Evolutionary conservation across 2,888 invertebrate genomes (phyloP), one percentile per base, ranked within the genome.

Genomic region (Beris chalybata): DNA sequence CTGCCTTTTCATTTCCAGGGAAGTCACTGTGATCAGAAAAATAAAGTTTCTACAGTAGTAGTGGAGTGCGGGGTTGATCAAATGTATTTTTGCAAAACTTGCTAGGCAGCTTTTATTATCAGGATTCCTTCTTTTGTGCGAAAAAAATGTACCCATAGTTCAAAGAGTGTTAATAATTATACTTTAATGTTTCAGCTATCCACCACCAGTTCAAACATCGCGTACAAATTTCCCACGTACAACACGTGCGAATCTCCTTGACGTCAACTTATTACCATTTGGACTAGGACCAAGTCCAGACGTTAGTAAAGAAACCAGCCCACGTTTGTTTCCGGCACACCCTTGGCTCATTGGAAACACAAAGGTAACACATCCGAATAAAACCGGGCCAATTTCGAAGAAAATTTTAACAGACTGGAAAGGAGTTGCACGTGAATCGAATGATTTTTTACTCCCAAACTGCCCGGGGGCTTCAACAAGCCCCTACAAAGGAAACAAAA

Each of bases 381-480:
- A 58, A 45, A 48, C 47, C 4, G 67, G 61, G 4, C 65, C 59
- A 6, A 66, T 67, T 61, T 56, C 66, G 7, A 67, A 66, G 13
- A 70, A 66, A 56, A 61, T 52, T 5, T 50, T 71, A 22, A 71
- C 70, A 6, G 71, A 72, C 59, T 72, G 72, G 71, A 71, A 70
- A 43, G 66, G 66, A 13, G 67, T 71, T 9, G 64, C 70, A 22
- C 64, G 66, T 29, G 67, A 70, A 43, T 64, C 58, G 9, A 65
- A 57, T 66, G 70, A 71, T 66, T 69, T 70, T 63, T 64, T 71
- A 52, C 67, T 70, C 53, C 71, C 72, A 66, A 71, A 70, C 64
- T 72, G 69, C 64, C 69, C 71, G 29, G 71, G 71, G 55, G 54
- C 67, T 31, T 64, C 66, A 48, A 69, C 69, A 65, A 68, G 68